Conservation (phyloP, 2,113 vertebrate genomes). For the Myocastor coypus region DNA sequence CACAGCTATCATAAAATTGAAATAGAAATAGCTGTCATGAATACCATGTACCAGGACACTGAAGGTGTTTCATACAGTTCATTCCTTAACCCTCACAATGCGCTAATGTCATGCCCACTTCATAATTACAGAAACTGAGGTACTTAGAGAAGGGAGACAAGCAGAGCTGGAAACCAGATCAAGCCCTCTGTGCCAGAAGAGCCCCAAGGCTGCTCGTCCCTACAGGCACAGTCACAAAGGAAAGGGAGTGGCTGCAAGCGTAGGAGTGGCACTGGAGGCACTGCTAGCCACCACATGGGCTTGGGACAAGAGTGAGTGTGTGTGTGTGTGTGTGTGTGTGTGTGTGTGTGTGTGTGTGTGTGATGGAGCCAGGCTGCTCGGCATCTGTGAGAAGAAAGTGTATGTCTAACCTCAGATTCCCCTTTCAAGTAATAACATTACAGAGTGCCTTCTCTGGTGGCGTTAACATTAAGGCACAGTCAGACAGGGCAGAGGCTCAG, state of each 20-base stretch:
- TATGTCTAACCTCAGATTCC: background rate
- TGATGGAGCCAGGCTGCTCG: background rate
- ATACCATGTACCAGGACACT: background rate
- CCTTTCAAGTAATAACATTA: background rate
- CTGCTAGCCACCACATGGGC: too few relatives aligned
- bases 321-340: too few relatives aligned
- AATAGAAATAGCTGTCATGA: background rate
- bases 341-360: too few relatives aligned
- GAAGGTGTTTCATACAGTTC: background rate
- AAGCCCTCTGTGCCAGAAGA: background rate
- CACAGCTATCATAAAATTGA: background rate
- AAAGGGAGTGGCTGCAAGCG: background rate
- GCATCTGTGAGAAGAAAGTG: too few relatives aligned
- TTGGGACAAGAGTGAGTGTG: too few relatives aligned
- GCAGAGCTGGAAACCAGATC: background rate
- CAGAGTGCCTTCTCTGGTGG: background rate
- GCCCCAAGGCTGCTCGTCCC: background rate
- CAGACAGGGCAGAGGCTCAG: background rate
- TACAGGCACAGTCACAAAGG: background rate
- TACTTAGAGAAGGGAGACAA: background rate
- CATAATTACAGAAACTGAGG: background rate
- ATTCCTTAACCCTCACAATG: background rate
- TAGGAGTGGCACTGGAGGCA: rapidly evolving
- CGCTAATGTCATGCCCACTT: background rate
- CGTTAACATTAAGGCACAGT: background rate